A percentile compares a stretch with the other conserved stretches of the same genome.
Conservation (phyloP, 2,113 vertebrate species). For the Lepisosteus oculatus region DNA sequence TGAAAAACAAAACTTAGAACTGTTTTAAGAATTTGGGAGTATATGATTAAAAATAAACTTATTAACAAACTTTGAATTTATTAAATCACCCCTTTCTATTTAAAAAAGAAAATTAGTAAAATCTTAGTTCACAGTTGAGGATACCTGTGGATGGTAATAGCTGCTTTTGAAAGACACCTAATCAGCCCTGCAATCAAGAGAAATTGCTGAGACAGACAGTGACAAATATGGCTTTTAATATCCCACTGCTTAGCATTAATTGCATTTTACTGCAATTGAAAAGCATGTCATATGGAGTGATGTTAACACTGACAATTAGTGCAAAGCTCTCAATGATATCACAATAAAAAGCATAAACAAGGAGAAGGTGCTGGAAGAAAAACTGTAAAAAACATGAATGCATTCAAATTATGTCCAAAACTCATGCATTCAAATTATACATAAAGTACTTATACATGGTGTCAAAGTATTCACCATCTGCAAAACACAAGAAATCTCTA, state of each 20-base stretch:
- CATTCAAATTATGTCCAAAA: no score
- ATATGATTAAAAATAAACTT: no score
- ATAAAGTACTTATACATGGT: no score
- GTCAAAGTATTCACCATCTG: no score
- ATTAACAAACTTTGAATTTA: no score
- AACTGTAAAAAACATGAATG: no score
- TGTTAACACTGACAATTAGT: slow-evolving; percentile 49
- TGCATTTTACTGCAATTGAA: slow-evolving; percentile 55
- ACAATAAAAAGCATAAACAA: neutral
- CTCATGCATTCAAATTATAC: no score
- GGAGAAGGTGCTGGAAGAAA: no score
- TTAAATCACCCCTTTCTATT: neutral
- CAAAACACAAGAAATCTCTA: no score
- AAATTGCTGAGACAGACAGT: slow-evolving; percentile 52
- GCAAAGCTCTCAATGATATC: slow-evolving; percentile 14
- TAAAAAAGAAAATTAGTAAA: neutral
- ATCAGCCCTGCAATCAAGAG: slow-evolving; percentile 60
- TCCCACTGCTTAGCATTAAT: slow-evolving; percentile 62
- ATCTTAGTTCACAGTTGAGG: neutral
- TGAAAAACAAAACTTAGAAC: no score
- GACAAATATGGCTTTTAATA: slow-evolving; percentile 66
- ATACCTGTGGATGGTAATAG: slow-evolving; percentile 15
- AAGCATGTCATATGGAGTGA: slow-evolving; percentile 42
- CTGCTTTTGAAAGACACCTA: slow-evolving; percentile 35
- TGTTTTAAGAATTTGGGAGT: no score